Base-by-base conservation (phyloP, 2,797 vertebrate genomes). In the Silurus lanzhouensis region DNA sequence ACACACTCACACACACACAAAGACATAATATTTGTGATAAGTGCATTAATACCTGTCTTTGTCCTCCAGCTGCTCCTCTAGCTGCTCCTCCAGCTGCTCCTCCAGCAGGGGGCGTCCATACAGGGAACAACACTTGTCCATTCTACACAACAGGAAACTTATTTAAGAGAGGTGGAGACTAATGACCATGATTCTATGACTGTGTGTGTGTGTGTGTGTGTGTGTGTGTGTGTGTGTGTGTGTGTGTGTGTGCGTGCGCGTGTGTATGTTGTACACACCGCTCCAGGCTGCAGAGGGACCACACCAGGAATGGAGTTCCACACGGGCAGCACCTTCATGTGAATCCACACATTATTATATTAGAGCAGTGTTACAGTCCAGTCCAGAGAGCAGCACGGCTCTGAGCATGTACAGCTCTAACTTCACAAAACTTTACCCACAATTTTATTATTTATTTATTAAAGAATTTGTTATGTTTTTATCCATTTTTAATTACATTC, bases 211-310 rank as follows among this genome's bases (percentile, higher is more conserved):
- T 68, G 67, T 71, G 82, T 83, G 38, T 75, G 27, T 55, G 44
- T 75, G 82, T 66, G 58, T 38, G 61, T 67, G 46, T 76, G 63
- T 78, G 64, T 79, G 55, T 79, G 63, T 80, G 67, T 31, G 74
- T 84, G 72, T 57, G 58, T 72, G 81, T 67, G 72, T 84, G 83
- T 77, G 25, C 77, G 72, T 55, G 57, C n/a, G n/a, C 72, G 66
- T 48, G 22, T 55, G 57, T 81, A 1, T 72, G 66, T 31, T 15
- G 9, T 72, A 75, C 68, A 60, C 60, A 85, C 84, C 85, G 64
- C 20, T 31, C 74, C 63, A 63, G 85, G 90, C 89, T 48, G 81
- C 57, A 83, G 58, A 61, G 76, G 85, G 13, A 84, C 46, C 1
- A 74, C 22, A 67, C 77, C 71, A 68, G 82, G 70, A 61, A 75